phyloP scores from a whole-genome alignment of 2,888 invertebrate genomes.

The Pseudanteris insignis region DNA sequence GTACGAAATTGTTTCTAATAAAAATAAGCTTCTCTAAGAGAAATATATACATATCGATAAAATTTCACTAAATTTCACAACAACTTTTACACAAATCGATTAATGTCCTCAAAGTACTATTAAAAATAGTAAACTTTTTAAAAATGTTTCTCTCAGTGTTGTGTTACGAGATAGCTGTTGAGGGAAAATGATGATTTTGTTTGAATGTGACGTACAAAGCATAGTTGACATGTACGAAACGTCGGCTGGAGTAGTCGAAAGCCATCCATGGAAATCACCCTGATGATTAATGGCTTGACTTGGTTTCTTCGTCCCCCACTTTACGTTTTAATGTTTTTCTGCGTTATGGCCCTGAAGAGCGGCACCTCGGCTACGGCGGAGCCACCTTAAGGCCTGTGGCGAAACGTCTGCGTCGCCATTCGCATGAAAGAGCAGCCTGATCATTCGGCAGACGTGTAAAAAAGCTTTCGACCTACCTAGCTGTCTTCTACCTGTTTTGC shows the following conservation, averaged over 20 bases:
- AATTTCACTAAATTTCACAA: too few species aligned
- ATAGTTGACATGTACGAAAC: slow-evolving; percentile 63
- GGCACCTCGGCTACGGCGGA: slow-evolving; percentile 44
- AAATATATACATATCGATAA: too few species aligned
- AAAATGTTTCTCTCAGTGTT: background rate
- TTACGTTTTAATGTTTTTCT: slow-evolving; percentile 44
- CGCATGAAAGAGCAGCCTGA: slow-evolving; percentile 45
- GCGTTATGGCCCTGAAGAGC: slow-evolving; percentile 35
- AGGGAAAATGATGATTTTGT: slow-evolving; percentile 46
- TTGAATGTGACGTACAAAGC: slow-evolving; percentile 57
- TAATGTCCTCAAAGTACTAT: too few species aligned
- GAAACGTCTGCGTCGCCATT: slow-evolving; percentile 34
- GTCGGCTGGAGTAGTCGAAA: slow-evolving; percentile 59
- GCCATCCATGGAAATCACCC: slow-evolving; percentile 65
- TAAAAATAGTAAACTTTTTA: too few species aligned
- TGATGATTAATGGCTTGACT: slow-evolving; percentile 63
- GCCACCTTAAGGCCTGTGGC: slow-evolving; percentile 45
- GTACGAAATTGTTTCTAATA: too few species aligned
- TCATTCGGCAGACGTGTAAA: slow-evolving; percentile 61
- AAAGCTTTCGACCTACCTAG: slow-evolving; percentile 56
- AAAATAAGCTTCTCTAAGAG: too few species aligned
- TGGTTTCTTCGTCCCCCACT: slow-evolving; percentile 42
- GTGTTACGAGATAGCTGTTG: background rate
- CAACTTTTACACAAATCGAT: too few species aligned
- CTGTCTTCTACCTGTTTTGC: slow-evolving; percentile 44